A percentile compares a stretch with the other conserved stretches of the same genome.
Conservation (phyloP, 2,888 invertebrate species). For the Nymphalis urticae region DNA sequence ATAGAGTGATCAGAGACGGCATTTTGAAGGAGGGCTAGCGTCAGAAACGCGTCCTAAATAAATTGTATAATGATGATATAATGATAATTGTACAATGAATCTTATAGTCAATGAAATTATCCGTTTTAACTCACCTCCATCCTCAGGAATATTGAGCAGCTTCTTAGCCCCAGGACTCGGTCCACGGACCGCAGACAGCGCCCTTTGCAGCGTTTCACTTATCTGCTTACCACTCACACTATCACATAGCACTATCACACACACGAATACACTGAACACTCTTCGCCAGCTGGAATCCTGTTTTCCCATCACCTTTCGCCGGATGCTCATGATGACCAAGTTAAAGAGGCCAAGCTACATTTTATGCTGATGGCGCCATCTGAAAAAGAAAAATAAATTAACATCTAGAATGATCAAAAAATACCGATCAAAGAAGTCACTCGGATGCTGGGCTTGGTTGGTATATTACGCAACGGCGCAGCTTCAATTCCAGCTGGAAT, state of each 20-base stretch:
- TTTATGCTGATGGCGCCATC: slow-evolving; percentile 49
- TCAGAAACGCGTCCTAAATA: too few relatives aligned
- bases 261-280: slow-evolving; percentile 52
- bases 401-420: too few relatives aligned
- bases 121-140: slow-evolving; percentile 67
- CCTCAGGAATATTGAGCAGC: slow-evolving; percentile 77
- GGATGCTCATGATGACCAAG: slow-evolving; percentile 40
- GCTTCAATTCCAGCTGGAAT: too few relatives aligned
- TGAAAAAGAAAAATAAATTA: slow-evolving; percentile 43
- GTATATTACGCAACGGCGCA: too few relatives aligned
- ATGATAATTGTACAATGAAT: too few relatives aligned
- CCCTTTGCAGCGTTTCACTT: slow-evolving; percentile 79
- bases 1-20: too few relatives aligned
- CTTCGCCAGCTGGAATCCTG: slow-evolving; percentile 64
- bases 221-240: slow-evolving; percentile 69
- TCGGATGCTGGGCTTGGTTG: too few relatives aligned
- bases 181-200: slow-evolving; percentile 76
- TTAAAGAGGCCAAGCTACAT: slow-evolving; percentile 46
- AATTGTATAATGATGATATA: too few relatives aligned
- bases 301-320: slow-evolving; percentile 53
- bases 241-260: slow-evolving; percentile 58
- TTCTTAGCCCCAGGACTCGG: slow-evolving; percentile 80
- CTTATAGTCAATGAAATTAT: not conserved
- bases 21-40: too few relatives aligned
- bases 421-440: too few relatives aligned